Conservation (phyloP, 2,888 invertebrate species). For the Fissipunctia ypsillon region DNA sequence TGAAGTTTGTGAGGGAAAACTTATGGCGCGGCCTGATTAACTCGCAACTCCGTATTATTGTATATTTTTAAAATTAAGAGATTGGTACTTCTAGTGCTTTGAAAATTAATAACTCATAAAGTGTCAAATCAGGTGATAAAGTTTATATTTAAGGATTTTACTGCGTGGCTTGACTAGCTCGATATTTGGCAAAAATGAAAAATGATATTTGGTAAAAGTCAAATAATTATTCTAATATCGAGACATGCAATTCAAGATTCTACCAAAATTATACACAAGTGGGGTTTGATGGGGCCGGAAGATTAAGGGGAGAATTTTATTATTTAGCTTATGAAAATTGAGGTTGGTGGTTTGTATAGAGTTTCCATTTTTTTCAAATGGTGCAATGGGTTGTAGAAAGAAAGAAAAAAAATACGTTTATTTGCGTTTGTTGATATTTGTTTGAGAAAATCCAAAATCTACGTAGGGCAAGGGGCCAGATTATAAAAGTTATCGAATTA, state of each 20-base stretch:
- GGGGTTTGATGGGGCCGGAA: not conserved
- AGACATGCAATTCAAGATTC: not conserved
- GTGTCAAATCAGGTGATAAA: not conserved
- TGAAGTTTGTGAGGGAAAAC: not conserved
- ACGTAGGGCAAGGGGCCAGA: not conserved
- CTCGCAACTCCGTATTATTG: not conserved
- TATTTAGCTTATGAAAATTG: not conserved
- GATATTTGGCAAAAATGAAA: slow-evolving; percentile 9
- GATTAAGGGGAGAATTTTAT: not conserved
- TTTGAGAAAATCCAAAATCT: not conserved
- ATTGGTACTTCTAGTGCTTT: not conserved
- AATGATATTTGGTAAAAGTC: not conserved
- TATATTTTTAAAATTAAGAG: not conserved
- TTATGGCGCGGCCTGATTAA: not conserved
- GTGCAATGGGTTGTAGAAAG: not conserved
- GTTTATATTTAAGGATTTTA: not conserved
- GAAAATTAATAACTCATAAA: not conserved
- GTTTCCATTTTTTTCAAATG: not conserved
- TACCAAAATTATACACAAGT: not conserved
- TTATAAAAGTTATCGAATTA: not conserved
- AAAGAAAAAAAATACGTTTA: no score
- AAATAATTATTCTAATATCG: not conserved
- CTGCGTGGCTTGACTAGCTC: not conserved
- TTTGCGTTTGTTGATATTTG: no score
- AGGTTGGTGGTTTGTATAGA: not conserved